phyloP scores from a whole-genome alignment of 2,797 vertebrate species.

The Platalea minor region DNA sequence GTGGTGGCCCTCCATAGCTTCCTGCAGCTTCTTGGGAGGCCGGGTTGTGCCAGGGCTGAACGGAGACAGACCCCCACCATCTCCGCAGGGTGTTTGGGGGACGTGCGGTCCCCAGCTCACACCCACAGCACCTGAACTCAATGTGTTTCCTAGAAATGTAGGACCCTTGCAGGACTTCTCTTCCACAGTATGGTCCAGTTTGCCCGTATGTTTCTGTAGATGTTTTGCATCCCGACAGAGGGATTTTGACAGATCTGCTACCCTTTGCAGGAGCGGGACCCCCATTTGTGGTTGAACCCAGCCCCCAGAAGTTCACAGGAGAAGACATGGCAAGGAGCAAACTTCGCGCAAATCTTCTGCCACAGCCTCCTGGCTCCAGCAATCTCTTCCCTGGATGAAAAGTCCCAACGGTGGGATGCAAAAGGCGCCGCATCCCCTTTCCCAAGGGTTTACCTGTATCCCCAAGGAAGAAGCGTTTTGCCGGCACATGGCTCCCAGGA shows the following conservation, averaged over 20 bases:
- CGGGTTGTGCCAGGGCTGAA: rapidly evolving
- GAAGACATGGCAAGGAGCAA: not conserved
- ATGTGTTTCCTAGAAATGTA: not conserved
- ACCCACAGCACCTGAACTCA: not conserved
- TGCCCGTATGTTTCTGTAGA: not conserved
- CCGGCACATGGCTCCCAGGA: not conserved
- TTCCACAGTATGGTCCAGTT: not conserved
- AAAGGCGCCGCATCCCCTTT: not conserved
- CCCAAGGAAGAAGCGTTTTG: not conserved
- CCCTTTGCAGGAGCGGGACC: not conserved
- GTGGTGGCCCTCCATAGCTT: not conserved
- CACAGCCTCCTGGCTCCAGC: not conserved
- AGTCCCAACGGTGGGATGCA: rapidly evolving
- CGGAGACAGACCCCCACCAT: not conserved
- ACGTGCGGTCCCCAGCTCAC: not conserved
- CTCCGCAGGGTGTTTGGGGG: not conserved
- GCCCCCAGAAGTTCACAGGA: not conserved
- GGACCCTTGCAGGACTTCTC: not conserved
- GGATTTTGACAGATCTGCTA: not conserved
- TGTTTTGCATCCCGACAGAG: not conserved
- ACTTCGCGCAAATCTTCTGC: not conserved
- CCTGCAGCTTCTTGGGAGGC: not conserved
- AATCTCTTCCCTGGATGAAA: not conserved
- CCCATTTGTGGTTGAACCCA: not conserved
- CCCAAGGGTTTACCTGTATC: not conserved